These are phyloP conservation scores for Rhabdomys pumilio DNA, from an alignment of 2,797 vertebrate genomes.

Conservation along the genomic window DNA sequence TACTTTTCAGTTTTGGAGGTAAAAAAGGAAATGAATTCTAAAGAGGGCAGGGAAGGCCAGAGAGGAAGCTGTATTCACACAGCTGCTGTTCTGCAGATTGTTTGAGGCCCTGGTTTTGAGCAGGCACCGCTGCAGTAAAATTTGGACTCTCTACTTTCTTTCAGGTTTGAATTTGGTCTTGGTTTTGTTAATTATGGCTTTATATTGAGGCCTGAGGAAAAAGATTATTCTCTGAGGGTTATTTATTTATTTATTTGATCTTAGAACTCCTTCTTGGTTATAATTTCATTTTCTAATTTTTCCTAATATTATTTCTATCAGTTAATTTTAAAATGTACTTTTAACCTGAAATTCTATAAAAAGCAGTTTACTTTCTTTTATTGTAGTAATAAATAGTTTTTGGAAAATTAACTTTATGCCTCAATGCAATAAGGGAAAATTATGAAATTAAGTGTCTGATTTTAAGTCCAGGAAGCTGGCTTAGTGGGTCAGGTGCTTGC, in stretches of 20 bases:
- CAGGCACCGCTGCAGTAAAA: not conserved
- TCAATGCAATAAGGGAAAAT: constrained; percentile 32
- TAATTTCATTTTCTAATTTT: constrained; percentile 46
- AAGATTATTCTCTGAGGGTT: constrained; percentile 35
- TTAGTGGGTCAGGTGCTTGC: not conserved
- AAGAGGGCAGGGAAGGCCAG: not conserved
- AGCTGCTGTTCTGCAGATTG: not conserved
- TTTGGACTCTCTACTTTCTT: not conserved
- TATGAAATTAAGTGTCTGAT: constrained; percentile 51
- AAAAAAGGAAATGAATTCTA: not conserved
- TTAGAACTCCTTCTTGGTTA: constrained; percentile 33
- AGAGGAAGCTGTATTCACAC: not conserved
- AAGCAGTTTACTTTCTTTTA: constrained; percentile 24
- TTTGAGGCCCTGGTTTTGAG: not conserved
- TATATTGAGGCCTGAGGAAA: not conserved
- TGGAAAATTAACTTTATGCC: constrained; percentile 55
- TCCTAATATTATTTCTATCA: constrained; percentile 18
- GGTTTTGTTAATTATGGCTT: constrained; percentile 48
- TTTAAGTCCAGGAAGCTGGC: not conserved
- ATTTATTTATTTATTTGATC: not conserved
- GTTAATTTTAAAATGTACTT: constrained; percentile 47
- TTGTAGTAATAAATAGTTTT: constrained; percentile 63
- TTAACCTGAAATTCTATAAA: constrained; percentile 55
- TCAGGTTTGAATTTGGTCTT: not conserved
- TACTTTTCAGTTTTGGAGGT: not conserved